A percentile compares a stretch with the other conserved stretches of the same genome.
Evolutionary conservation across 2,888 invertebrate species (phyloP).

Genomic region (Cinara cedri): DNA sequence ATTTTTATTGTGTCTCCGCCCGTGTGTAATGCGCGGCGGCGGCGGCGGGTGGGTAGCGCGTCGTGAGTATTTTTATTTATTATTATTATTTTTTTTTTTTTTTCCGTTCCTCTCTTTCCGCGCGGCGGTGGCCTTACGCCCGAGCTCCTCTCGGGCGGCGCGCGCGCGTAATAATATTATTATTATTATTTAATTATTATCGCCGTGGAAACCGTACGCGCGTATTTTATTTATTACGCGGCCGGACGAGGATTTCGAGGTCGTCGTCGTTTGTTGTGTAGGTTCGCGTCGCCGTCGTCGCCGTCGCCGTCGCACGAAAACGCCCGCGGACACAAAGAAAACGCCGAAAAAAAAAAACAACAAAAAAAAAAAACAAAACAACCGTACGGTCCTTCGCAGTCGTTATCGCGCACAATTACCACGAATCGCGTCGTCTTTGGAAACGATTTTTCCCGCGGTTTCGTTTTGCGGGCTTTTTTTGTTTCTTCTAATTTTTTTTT

Average conservation of each 20-base stretch:
- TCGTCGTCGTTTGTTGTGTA: neutral
- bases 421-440: too few relatives aligned
- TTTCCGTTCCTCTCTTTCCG: neutral
- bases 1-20: conserved; percentile 48
- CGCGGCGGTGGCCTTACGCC: conserved; percentile 23
- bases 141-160: too few relatives aligned
- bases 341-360: too few relatives aligned
- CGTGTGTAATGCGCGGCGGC: conserved; percentile 30
- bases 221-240: conserved; percentile 21
- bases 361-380: too few relatives aligned
- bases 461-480: too few relatives aligned
- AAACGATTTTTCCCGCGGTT: too few relatives aligned
- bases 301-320: neutral
- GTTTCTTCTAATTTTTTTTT: too few relatives aligned
- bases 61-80: neutral
- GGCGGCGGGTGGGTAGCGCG: neutral
- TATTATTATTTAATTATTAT: conserved; percentile 36
- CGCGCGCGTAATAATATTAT: conserved; percentile 31
- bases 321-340: too few relatives aligned
- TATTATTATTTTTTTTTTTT: neutral
- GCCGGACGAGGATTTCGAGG: neutral
- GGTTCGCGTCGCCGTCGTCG: neutral
- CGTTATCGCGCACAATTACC: too few relatives aligned
- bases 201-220: conserved; percentile 25
- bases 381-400: too few relatives aligned